These are phyloP conservation scores for Mamestra configurata DNA, from an alignment of 1,140 invertebrate genomes.

Conservation along the genomic window DNA sequence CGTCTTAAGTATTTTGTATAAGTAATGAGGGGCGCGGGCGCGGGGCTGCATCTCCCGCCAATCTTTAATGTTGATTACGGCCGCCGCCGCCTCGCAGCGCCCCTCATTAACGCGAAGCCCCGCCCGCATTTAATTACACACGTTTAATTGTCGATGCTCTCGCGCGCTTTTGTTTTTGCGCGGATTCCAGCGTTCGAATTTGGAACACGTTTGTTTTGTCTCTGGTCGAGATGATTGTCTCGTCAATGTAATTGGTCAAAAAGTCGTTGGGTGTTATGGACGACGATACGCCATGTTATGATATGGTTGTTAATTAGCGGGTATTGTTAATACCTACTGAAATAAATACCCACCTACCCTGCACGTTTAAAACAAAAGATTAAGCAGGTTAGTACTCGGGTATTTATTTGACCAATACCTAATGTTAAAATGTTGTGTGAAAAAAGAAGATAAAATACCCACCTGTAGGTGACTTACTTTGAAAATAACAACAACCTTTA, in stretches of 20 bases:
- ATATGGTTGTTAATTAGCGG: slow-evolving; percentile 20
- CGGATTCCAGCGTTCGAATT: slow-evolving; percentile 65
- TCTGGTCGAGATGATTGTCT: slow-evolving; percentile 53
- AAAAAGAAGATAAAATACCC: too few relatives aligned
- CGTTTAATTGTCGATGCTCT: slow-evolving; percentile 73
- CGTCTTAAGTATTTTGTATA: slow-evolving; percentile 88
- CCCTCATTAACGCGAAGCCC: slow-evolving; percentile 84
- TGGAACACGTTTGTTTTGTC: slow-evolving; percentile 53
- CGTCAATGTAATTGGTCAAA: slow-evolving; percentile 51
- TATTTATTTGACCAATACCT: neutral
- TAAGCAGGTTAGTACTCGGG: neutral
- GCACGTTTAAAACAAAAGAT: neutral
- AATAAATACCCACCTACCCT: neutral
- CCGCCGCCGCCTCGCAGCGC: slow-evolving; percentile 81
- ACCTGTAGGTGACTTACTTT: too few relatives aligned
- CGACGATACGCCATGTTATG: slow-evolving; percentile 8
- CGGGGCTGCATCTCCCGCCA: slow-evolving; percentile 84
- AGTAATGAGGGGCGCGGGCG: slow-evolving; percentile 84
- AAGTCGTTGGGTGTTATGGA: neutral
- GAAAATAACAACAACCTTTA: too few relatives aligned
- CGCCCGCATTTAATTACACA: slow-evolving; percentile 85
- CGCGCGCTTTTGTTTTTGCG: slow-evolving; percentile 70
- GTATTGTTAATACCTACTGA: neutral
- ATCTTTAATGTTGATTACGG: slow-evolving; percentile 87
- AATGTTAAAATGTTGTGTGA: too few relatives aligned